phyloP scores from a whole-genome alignment of 1,140 invertebrate species.

The Oppia nitens region DNA sequence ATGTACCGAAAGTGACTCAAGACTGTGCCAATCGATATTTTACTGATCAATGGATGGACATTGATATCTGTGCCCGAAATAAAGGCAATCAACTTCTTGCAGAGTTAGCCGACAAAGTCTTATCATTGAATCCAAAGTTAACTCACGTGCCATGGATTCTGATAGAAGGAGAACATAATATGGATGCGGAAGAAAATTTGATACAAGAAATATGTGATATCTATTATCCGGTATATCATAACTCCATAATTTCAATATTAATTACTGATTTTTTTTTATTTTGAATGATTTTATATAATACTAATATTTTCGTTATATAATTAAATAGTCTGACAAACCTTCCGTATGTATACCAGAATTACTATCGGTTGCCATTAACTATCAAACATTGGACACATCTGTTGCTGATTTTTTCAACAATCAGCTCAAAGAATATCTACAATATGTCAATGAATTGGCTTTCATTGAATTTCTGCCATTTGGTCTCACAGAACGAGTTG shows the following conservation, averaged over 20 bases:
- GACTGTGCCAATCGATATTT: constrained; percentile 8
- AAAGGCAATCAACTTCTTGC: neutral
- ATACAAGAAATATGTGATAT: neutral
- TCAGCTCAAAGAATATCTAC: neutral
- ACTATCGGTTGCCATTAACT: constrained; percentile 1
- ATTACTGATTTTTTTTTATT: neutral
- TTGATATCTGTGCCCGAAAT: neutral
- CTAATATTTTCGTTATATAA: neutral
- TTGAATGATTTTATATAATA: neutral
- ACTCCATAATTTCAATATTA: too few relatives aligned
- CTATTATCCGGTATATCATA: constrained; percentile 3
- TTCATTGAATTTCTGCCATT: neutral
- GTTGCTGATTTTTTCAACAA: neutral
- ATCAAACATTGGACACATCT: neutral
- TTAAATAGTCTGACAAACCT: neutral
- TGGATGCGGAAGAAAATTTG: neutral
- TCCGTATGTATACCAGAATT: neutral
- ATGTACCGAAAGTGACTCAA: neutral
- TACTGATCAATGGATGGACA: neutral
- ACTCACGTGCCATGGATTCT: constrained; percentile 3
- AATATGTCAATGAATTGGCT: constrained; percentile 9
- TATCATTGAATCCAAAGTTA: neutral
- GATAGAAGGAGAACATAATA: neutral
- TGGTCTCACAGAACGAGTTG: neutral
- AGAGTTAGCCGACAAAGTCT: neutral